Evolutionary conservation across 2,113 vertebrate species (phyloP), one percentile per base, ranked within the genome.

Genomic region (Chloroceryle aenea): DNA sequence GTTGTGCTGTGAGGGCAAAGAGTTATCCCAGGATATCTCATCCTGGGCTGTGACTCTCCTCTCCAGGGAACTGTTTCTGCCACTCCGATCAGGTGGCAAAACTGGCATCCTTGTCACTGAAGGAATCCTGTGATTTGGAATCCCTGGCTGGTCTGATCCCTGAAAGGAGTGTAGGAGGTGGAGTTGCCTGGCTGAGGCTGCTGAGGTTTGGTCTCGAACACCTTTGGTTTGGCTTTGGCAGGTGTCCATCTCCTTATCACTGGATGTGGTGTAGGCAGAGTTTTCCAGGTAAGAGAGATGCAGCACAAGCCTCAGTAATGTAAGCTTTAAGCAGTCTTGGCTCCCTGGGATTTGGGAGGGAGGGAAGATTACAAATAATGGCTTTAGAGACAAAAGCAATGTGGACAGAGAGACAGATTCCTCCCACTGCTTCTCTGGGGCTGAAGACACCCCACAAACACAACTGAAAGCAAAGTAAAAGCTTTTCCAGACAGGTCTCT

Each of bases 351-450:
- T 48, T 93, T 76, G 63, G 36, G 16, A 12, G 9, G 67, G 32
- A 77, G 42, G 29, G 30, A 74, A 88, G 58, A 79, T 93, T 76
- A 83, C 63, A 90, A 96, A 95, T 95, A 94, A 95, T 50, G 43
- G 22, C 4, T 32, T 91, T 87, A 80, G 67, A 85, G 50, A 85
- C 38, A 66, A 77, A 91, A 94, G 32, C 67, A 96, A n/a, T 58
- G 38, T 32, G 80, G 87, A 87, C 13, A 81, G 74, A 89, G 34
- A 84, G 52, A 45, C 2, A 72, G n/a, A 76, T 85, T 96, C 82
- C 75, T 93, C 85, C 72, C 50, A 83, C 75, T 16, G 5, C 67
- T 94, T 74, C 67, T 93, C 25, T 43, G 32, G 22, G 20, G 76
- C 55, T 85, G 68, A 87, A 86, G 72, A 87, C 94, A 91, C 74